phyloP scores from a whole-genome alignment of 2,113 vertebrate species.

The Rhegmatorhina hoffmannsi region DNA sequence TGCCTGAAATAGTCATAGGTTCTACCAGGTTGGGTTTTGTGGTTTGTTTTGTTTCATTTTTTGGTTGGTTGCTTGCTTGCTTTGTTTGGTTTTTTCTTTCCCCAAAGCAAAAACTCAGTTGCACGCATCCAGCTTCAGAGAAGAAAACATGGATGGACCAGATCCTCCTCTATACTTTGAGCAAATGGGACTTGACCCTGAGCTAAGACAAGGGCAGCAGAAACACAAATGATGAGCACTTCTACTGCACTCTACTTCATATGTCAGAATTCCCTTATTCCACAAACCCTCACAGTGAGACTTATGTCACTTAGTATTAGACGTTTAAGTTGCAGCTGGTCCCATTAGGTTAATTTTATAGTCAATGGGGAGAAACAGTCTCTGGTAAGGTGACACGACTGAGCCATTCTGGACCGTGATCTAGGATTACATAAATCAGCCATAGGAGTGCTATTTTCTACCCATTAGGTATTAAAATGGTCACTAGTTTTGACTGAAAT shows the following conservation, averaged over 20 bases:
- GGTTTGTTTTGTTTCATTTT: no score
- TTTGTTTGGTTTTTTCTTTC: background rate
- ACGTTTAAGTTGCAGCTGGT: background rate
- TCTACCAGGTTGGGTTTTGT: background rate
- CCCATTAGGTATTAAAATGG: background rate
- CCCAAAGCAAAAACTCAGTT: background rate
- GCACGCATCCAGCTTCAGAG: fast-evolving
- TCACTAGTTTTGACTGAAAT: background rate
- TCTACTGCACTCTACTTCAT: background rate
- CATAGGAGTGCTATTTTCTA: background rate
- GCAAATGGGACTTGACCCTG: background rate
- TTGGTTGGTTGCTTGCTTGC: no score
- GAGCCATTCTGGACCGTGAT: background rate
- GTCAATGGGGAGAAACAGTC: background rate
- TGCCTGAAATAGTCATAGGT: background rate
- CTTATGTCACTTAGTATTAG: background rate
- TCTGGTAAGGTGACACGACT: background rate
- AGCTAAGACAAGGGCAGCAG: background rate
- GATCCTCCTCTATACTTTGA: background rate
- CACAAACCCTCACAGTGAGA: background rate
- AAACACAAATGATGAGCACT: background rate
- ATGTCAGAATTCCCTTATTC: background rate
- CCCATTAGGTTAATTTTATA: background rate
- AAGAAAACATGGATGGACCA: background rate
- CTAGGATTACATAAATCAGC: background rate